phyloP scores from a whole-genome alignment of 2,888 invertebrate species.

The Dusona sp. region DNA sequence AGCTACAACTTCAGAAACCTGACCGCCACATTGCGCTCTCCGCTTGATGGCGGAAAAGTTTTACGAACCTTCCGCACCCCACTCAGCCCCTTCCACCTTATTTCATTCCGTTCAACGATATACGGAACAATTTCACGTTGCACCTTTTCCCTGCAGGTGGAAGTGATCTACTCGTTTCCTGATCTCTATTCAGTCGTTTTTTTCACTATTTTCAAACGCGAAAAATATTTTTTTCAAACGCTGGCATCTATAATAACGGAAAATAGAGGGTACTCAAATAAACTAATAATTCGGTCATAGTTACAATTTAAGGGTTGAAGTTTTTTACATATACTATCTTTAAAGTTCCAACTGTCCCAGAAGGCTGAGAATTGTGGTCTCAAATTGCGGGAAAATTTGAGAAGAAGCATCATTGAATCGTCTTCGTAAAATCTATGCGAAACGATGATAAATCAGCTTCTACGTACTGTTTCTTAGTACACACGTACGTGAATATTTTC shows the following conservation, averaged over 20 bases:
- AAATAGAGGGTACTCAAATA: background rate
- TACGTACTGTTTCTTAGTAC: background rate
- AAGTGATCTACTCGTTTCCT: conserved; percentile 71
- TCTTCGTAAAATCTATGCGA: conserved; percentile 8
- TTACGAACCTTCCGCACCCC: conserved; percentile 47
- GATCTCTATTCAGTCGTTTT: background rate
- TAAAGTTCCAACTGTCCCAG: conserved; percentile 14
- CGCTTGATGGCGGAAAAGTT: conserved; percentile 78
- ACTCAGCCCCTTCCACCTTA: background rate
- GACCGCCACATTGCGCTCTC: conserved; percentile 21
- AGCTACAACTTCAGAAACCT: conserved; percentile 60
- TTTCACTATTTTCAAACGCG: background rate
- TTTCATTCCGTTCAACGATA: conserved; percentile 21
- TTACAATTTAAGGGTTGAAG: background rate
- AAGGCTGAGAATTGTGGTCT: no score
- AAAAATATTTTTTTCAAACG: background rate
- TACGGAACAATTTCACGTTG: conserved; percentile 58
- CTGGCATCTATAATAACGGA: background rate
- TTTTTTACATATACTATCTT: conserved; percentile 31
- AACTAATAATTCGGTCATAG: no score
- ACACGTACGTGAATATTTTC: conserved; percentile 33
- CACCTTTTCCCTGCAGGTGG: conserved; percentile 79
- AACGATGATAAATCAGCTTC: conserved; percentile 36
- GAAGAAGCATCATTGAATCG: conserved; percentile 40
- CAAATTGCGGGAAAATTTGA: background rate